phyloP scores from a whole-genome alignment of 2,888 invertebrate species.

The Drosophila algonquin region DNA sequence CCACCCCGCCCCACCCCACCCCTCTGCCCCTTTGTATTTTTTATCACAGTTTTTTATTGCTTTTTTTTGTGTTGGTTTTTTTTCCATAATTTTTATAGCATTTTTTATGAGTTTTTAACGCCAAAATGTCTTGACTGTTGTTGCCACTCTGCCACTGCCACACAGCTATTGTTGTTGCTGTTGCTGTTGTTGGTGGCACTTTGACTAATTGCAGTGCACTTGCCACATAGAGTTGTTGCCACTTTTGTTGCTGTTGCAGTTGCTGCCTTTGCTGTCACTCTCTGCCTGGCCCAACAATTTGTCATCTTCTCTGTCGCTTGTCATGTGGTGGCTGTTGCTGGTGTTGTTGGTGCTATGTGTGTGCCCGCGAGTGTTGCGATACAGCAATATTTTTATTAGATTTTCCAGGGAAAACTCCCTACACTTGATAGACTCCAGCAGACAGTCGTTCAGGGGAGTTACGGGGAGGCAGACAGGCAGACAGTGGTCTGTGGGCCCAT shows the following conservation, averaged over 20 bases:
- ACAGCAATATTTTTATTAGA: conserved; percentile 71
- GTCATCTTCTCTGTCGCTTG: conserved; percentile 77
- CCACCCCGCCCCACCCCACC: conserved; percentile 8
- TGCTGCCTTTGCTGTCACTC: conserved; percentile 47
- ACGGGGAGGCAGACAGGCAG: conserved; percentile 7
- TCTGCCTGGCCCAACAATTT: conserved; percentile 72
- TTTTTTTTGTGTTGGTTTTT: conserved; percentile 44
- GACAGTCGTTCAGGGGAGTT: background rate
- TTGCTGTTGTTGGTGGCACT: conserved; percentile 55
- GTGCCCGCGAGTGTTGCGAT: conserved; percentile 22
- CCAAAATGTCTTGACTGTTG: conserved; percentile 56
- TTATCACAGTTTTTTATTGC: conserved; percentile 77
- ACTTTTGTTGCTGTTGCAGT: conserved; percentile 49
- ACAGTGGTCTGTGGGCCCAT: conserved; percentile 38
- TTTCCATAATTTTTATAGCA: conserved; percentile 73
- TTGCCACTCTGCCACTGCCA: conserved; percentile 2
- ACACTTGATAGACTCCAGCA: conserved; percentile 37
- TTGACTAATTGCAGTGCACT: conserved; percentile 79
- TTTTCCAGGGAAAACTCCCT: conserved; percentile 58
- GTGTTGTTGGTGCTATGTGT: conserved; percentile 4
- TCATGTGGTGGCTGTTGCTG: conserved; percentile 42
- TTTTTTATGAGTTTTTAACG: conserved; percentile 53
- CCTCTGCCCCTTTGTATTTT: conserved; percentile 19
- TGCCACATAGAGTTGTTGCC: conserved; percentile 60
- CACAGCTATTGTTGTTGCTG: conserved; percentile 22